phyloP scores from a whole-genome alignment of 2,888 invertebrate genomes.

The Copidosoma aretas region DNA sequence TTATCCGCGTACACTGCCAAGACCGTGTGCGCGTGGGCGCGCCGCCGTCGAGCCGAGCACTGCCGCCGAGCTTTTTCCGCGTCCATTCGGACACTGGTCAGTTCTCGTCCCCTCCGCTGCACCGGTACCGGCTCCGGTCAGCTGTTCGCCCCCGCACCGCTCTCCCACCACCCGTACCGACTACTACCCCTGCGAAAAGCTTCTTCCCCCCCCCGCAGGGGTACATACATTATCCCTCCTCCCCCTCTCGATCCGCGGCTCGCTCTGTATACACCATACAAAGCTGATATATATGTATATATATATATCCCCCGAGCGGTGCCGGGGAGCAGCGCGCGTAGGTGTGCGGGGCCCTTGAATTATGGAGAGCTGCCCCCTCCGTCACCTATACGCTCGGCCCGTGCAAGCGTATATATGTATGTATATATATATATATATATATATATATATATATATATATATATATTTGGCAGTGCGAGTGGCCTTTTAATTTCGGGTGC shows the following conservation, averaged over 20 bases:
- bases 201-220: conserved; percentile 49
- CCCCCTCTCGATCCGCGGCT: background rate
- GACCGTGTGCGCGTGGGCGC: no score
- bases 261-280: no score
- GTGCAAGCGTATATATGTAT: no score
- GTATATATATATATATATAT: no score
- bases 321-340: background rate
- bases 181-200: conserved; percentile 50
- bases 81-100: background rate
- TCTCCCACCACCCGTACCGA: conserved; percentile 51
- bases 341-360: conserved; percentile 48
- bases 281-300: no score
- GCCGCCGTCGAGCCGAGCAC: background rate
- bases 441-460: no score
- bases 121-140: background rate
- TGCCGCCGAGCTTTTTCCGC: background rate
- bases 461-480: conserved; percentile 39
- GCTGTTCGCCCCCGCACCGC: conserved; percentile 40
- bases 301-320: conserved; percentile 47
- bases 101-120: background rate
- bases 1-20: background rate
- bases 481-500: conserved; percentile 52
- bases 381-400: conserved; percentile 7
- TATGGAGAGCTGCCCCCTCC: conserved; percentile 53
- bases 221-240: conserved; percentile 61